Evolutionary conservation across 2,113 vertebrate species (phyloP), one percentile per base, ranked within the genome.

Genomic region (Tychaedon coryphoeus): DNA sequence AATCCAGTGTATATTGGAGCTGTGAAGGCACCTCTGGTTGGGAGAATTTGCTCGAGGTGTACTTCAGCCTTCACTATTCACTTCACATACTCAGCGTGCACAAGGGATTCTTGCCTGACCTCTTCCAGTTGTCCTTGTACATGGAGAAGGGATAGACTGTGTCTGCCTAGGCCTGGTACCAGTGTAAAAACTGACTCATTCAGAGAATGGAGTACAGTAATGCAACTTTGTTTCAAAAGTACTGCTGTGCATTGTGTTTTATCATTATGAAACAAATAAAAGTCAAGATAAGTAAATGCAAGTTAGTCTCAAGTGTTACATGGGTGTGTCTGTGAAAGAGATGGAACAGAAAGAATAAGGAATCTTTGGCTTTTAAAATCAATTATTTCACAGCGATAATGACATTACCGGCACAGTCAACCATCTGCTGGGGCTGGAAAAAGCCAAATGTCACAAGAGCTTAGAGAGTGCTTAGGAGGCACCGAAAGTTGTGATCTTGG

Each of bases 21-120:
- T 97, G 48, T 43, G 67, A 94, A 91, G 65, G 72, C 81, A 94
- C 95, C 73, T 72, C 85, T 96, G 94, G 94, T 97, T 94, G 47
- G 47, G 47, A 48, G 23, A 48, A 22, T 73, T 70, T 73, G 58
- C 10, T 82, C 15, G 42, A 53, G n/a, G 9, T 61, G 28, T 69
- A 5, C 11, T 81, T 89, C 70, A 45, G 48, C 12, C 43, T 57
- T 69, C 4, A 29, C 45, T 13, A 1, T 76, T 57, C 24, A 42
- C 19, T 50, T 82, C 42, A 47, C 0, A 0, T 26, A 15, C 18
- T 73, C 2, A 0, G 7, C 56, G n/a, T 36, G 58, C 56, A 50
- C 8, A 3, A 42, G 51, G 13, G 14, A 3, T 58, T 10, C 14
- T 74, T 36, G 14, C 16, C 34, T 29, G 50, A 58, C 11, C 20